Base-by-base conservation (phyloP, 2,113 vertebrate genomes). In the Brachyhypopomus occidentalis region DNA sequence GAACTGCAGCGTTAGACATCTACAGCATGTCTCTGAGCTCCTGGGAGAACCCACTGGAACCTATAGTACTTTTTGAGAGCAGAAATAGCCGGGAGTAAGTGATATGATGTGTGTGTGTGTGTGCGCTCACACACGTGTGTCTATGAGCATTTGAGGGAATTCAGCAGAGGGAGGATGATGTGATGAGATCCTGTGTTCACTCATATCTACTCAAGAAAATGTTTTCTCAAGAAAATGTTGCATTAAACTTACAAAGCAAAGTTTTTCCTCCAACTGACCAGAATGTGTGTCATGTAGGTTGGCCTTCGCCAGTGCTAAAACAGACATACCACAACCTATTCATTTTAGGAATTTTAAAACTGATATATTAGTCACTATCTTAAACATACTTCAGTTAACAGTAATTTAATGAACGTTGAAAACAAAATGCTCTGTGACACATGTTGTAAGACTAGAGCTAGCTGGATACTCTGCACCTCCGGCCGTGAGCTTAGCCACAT, bases 21-120 rank as follows among this genome's bases (percentile, higher is more conserved):
- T 92, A 92, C 92, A 92, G 91, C 95, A 96, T 95, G 94, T 92
- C 93, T 94, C 94, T 93, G 81, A 72, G 88, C 88, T 94, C 95
- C 92, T 91, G 88, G 86, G 95, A 93, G 94, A 82, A 95, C 86
- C 87, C 83, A 71, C 62, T 74, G 71, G 81, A 63, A 87, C 84
- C 78, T 80, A 69, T 75, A 22, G 74, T 86, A 77, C 60, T 81
- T 74, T 74, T 79, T 81, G 9, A 22, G 27, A 70, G 36, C 63
- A 52, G 73, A 67, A 83, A 78, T 64, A 62, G 75, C 45, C 59
- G 70, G 70, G 60, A 58, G 66, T 87, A 78, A 71, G 60, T 45
- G 75, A 52, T 66, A 45, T 56, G 66, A 11, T 82, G 22, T 72
- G 72, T 23, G 66, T 59, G 20, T 75, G 58, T 75, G 74, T 52